Evolutionary conservation across 2,888 invertebrate species (phyloP).

Genomic region (Cantharis flavilabris): DNA sequence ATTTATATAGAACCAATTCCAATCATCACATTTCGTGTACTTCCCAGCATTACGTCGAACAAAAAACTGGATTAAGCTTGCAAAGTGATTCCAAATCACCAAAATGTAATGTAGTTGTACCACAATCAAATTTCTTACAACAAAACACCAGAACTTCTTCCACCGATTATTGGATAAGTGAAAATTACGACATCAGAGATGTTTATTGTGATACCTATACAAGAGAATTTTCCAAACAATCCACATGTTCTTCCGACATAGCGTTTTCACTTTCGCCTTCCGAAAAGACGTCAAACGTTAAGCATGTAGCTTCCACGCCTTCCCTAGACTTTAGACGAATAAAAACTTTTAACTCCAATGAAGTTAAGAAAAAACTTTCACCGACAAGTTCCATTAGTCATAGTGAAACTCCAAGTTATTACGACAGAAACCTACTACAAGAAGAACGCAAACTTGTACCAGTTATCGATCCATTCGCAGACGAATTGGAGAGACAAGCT

Average conservation of each 20-base stretch:
- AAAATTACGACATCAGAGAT: background rate
- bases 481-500: constrained; percentile 65
- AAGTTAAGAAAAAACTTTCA: background rate
- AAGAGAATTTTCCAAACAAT: background rate
- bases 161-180: background rate
- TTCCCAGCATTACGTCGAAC: background rate
- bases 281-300: constrained; percentile 1
- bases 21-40: constrained; percentile 6
- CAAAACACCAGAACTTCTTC: constrained; percentile 9
- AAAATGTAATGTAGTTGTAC: background rate
- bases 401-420: background rate
- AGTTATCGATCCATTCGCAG: constrained; percentile 42
- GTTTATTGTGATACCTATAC: background rate
- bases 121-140: background rate
- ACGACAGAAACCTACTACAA: background rate
- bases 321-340: constrained; percentile 11
- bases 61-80: constrained; percentile 15
- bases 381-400: background rate
- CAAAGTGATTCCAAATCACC: background rate
- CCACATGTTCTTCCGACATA: background rate
- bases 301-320: constrained; percentile 7
- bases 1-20: constrained; percentile 7
- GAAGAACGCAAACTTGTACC: background rate
- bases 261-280: background rate
- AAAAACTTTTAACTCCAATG: background rate